Evolutionary conservation across 2,888 invertebrate genomes (phyloP), one percentile per base, ranked within the genome.

Genomic region (Cheilosia urbana): DNA sequence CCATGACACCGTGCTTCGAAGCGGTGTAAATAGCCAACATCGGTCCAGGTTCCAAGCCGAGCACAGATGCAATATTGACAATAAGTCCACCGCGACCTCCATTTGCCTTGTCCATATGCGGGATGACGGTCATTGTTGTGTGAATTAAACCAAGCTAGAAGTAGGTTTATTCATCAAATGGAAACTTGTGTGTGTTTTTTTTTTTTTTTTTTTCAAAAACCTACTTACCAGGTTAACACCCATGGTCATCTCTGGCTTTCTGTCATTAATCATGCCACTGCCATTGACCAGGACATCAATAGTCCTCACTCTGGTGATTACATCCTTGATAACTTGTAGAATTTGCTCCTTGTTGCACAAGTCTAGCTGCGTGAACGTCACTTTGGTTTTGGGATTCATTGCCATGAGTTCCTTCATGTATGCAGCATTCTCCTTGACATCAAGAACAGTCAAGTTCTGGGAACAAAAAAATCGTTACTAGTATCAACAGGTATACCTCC

Each of bases 171-270:
- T 11, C 1, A 49, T 17, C 24, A 37, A 9, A 51, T 11, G 1
- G 15, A 2, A 3, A 27, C 27, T 27, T 27, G 27, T 27, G 24
- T 24, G n/a, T n/a, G n/a, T n/a, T n/a, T n/a, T n/a, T n/a, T 6
- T 27, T 1, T 9, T 9, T 30, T 30, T 30, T 30, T 30, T 30
- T 30, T 0, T 2, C 2, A 30, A 9, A 30, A 30, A 30, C 9
- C 30, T 30, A 17, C 78, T 60, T 93, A 94, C 94, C 83, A 95
- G 94, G 17, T 92, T 89, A 27, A 88, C 82, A 51, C 81, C 77
- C 37, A 89, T 87, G 1, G 87, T 84, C 73, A 82, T 57, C 49
- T 83, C 77, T n/a, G 85, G 75, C 49, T 87, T 84, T 13, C 51
- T 34, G 21, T 88, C 88, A 40, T 73, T 75, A 15, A 87, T 71